phyloP scores from a whole-genome alignment of 2,888 invertebrate genomes.

The Nebria salina region DNA sequence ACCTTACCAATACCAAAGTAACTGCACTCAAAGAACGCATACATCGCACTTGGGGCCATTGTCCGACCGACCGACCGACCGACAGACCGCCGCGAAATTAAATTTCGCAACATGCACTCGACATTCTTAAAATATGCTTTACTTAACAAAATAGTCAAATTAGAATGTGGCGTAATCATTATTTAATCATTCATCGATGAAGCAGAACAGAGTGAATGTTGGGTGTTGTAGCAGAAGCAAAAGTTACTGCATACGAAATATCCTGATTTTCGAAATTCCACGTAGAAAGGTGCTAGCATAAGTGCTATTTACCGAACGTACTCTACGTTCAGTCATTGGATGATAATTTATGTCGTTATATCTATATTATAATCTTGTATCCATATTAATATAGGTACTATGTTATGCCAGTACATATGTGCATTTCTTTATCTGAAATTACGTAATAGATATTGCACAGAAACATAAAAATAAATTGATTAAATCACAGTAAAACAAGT shows the following conservation, averaged over 20 bases:
- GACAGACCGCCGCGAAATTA: neutral
- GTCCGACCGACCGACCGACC: conserved; percentile 12
- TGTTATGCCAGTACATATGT: too few relatives aligned
- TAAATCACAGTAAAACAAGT: neutral
- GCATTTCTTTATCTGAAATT: too few relatives aligned
- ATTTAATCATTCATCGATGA: neutral
- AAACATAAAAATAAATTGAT: neutral
- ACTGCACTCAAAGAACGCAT: neutral
- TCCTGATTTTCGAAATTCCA: too few relatives aligned
- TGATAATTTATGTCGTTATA: too few relatives aligned
- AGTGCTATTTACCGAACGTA: too few relatives aligned
- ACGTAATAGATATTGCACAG: neutral
- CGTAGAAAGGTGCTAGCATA: too few relatives aligned
- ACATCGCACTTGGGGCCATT: conserved; percentile 11
- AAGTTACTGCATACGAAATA: neutral
- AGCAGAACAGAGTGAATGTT: neutral
- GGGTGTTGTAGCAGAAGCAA: neutral
- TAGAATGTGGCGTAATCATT: neutral
- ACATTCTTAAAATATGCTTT: neutral
- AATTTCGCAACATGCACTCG: neutral
- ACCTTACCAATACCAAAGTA: too few relatives aligned
- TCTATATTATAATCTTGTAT: too few relatives aligned
- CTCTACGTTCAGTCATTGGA: too few relatives aligned
- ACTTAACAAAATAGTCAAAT: neutral
- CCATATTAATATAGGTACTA: too few relatives aligned